phyloP scores from a whole-genome alignment of 2,113 vertebrate genomes.

The Brienomyrus longianalis region DNA sequence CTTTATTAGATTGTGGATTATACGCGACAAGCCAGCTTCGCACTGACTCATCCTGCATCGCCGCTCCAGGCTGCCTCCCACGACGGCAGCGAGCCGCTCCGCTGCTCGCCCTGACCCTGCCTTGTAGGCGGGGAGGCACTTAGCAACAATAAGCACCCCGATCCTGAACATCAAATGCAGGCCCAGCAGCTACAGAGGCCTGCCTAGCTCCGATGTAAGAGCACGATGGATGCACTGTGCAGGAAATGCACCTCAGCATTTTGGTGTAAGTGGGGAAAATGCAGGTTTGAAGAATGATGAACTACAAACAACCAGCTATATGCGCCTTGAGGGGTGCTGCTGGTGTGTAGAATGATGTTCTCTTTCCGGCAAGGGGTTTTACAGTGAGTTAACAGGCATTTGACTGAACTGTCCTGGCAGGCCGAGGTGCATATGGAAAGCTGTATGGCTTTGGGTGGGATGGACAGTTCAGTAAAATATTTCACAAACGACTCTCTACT shows the following conservation, averaged over 20 bases:
- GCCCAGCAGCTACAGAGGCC: neutral
- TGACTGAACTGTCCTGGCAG: neutral
- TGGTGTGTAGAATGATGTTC: neutral
- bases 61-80: neutral
- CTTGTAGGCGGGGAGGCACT: neutral
- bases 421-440: neutral
- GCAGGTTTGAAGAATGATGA: neutral
- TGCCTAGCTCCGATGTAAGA: no score
- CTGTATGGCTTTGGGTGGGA: neutral
- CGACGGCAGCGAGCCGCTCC: neutral
- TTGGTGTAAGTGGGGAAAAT: neutral
- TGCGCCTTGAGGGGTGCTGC: neutral
- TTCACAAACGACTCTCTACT: neutral
- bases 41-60: neutral
- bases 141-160: neutral
- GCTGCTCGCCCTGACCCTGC: neutral
- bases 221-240: neutral
- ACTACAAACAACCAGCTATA: neutral
- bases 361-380: neutral
- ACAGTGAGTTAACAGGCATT: neutral
- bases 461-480: neutral
- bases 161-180: neutral
- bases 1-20: constrained; percentile 1
- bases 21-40: neutral
- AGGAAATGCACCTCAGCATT: neutral